Percentiles rank a stretch among this genome's conserved stretches.
Evolutionary conservation across 2,113 vertebrate species (phyloP).

Genomic region (Ranitomeya imitator): DNA sequence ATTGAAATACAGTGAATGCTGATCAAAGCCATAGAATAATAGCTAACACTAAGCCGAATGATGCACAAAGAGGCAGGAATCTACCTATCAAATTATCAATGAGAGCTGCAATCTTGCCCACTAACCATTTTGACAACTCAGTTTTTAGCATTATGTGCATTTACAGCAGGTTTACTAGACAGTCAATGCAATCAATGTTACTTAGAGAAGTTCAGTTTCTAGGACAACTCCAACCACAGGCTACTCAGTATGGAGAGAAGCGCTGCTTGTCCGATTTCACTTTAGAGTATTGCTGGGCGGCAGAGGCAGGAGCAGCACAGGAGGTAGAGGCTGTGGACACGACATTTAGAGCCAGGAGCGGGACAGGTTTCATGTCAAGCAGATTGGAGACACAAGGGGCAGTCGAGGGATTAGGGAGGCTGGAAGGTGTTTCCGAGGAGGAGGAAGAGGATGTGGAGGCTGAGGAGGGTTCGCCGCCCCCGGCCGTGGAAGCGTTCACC

Average conservation of each 20-base stretch:
- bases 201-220: conserved; percentile 49
- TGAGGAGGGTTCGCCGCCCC: conserved; percentile 87
- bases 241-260: conserved; percentile 88
- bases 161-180: conserved; percentile 60
- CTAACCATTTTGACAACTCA: background rate
- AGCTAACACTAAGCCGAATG: conserved; percentile 62
- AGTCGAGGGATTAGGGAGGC: conserved; percentile 87
- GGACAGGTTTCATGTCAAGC: conserved; percentile 92
- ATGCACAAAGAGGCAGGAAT: conserved; percentile 26
- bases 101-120: background rate
- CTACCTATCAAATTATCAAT: conserved; percentile 42
- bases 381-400: conserved; percentile 92
- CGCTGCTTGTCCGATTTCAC: conserved; percentile 91
- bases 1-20: conserved; percentile 54
- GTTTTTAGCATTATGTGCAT: conserved; percentile 3
- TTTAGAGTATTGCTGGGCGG: conserved; percentile 74
- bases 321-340: conserved; percentile 83
- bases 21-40: conserved; percentile 38
- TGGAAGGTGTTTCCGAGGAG: conserved; percentile 88
- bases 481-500: conserved; percentile 89
- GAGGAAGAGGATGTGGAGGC: conserved; percentile 91
- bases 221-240: conserved; percentile 59
- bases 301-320: conserved; percentile 73
- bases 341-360: conserved; percentile 93
- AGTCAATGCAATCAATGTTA: conserved; percentile 54